phyloP scores from a whole-genome alignment of 2,888 invertebrate genomes.

The Steinernema carpocapsae region DNA sequence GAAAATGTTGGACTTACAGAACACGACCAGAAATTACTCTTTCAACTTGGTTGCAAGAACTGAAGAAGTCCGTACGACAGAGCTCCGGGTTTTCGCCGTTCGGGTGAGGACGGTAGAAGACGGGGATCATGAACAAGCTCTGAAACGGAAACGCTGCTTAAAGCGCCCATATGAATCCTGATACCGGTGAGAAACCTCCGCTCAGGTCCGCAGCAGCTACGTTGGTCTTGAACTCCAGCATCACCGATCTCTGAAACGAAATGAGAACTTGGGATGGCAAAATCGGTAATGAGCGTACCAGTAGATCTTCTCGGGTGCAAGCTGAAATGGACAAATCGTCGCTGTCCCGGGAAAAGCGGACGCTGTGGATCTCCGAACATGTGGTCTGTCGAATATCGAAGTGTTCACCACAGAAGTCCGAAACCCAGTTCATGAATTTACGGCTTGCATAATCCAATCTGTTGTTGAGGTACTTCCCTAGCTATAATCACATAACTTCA shows the following conservation, averaged over 20 bases:
- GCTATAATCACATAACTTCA: background rate
- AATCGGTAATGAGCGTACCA: background rate
- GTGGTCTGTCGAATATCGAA: background rate
- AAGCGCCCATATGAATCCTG: background rate
- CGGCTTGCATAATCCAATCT: background rate
- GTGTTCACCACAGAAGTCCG: background rate
- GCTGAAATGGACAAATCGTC: background rate
- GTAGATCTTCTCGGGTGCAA: slow-evolving; percentile 1
- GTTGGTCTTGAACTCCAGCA: background rate
- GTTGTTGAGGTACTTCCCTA: background rate
- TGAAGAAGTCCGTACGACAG: slow-evolving; percentile 24
- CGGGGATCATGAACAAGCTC: slow-evolving; percentile 22
- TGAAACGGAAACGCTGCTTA: background rate
- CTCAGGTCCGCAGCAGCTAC: background rate
- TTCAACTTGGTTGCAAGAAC: background rate
- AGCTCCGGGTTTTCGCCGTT: background rate
- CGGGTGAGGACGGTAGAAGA: slow-evolving; percentile 8
- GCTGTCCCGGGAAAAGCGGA: slow-evolving; percentile 16
- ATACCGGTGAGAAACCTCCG: background rate
- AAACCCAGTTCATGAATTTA: slow-evolving; percentile 4
- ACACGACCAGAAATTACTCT: slow-evolving; percentile 8
- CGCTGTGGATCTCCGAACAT: slow-evolving; percentile 1
- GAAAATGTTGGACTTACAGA: slow-evolving; percentile 5
- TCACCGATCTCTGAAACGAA: background rate
- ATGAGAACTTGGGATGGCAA: background rate